phyloP scores from a whole-genome alignment of 2,888 invertebrate genomes.

The Chirona hameri region DNA sequence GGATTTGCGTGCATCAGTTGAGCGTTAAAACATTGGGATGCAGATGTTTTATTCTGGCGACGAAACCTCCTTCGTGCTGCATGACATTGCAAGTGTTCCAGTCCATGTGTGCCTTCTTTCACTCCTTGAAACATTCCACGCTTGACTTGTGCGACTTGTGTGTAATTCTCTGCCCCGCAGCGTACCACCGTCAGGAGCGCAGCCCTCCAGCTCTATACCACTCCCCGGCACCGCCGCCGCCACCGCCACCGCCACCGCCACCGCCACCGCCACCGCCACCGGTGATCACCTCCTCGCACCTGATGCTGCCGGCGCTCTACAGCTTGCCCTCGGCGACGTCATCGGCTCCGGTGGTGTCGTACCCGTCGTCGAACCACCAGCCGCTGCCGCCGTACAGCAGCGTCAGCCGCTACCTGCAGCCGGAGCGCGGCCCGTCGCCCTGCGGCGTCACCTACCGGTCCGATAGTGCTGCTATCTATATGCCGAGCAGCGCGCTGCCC shows the following conservation, averaged over 20 bases:
- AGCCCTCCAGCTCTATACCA: conserved; percentile 4
- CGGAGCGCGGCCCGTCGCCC: not conserved
- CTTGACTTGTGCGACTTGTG: no score
- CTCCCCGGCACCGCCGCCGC: not conserved
- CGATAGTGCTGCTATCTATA: not conserved
- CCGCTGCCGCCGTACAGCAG: conserved; percentile 24
- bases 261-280: conserved; percentile 10
- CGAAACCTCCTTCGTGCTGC: no score
- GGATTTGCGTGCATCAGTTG: no score
- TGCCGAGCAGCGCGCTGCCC: not conserved
- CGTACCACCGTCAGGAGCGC: not conserved
- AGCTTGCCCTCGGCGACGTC: not conserved
- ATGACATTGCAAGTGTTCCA: no score
- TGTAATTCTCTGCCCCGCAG: no score
- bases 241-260: not conserved
- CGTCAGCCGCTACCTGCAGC: conserved; percentile 10
- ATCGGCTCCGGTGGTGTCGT: not conserved
- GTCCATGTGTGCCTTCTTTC: no score
- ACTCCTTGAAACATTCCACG: no score
- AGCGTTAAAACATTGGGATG: no score
- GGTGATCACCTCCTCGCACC: not conserved
- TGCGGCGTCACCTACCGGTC: not conserved
- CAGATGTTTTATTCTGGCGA: no score
- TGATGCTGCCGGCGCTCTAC: not conserved
- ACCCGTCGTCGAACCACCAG: conserved; percentile 13